phyloP scores from a whole-genome alignment of 2,888 invertebrate species.

The Philopedon plagiatum region DNA sequence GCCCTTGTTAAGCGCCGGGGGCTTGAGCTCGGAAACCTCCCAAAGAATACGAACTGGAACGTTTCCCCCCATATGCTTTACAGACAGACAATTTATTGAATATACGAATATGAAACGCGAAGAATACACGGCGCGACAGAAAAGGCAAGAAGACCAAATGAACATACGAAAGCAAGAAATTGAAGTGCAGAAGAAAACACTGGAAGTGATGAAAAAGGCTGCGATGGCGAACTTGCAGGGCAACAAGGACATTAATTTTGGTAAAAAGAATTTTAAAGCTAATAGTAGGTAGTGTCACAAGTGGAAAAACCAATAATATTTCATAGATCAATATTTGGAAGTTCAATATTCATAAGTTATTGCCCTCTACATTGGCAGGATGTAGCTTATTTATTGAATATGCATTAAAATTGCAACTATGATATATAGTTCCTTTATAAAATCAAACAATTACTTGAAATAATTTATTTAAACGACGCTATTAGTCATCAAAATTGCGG shows the following conservation, averaged over 20 bases:
- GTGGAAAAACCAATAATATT: slow-evolving; percentile 7
- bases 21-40: background rate
- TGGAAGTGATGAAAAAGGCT: slow-evolving; percentile 51
- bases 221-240: slow-evolving; percentile 48
- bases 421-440: too few relatives aligned
- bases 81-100: slow-evolving; percentile 49
- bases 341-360: too few relatives aligned
- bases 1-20: slow-evolving; percentile 30
- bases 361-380: too few relatives aligned
- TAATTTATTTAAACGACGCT: too few relatives aligned
- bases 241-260: slow-evolving; percentile 45
- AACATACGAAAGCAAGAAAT: slow-evolving; percentile 39
- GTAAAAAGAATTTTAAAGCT: slow-evolving; percentile 41
- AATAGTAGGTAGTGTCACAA: slow-evolving; percentile 23
- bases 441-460: too few relatives aligned
- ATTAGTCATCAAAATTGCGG: too few relatives aligned
- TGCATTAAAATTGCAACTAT: too few relatives aligned
- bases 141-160: slow-evolving; percentile 49
- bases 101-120: slow-evolving; percentile 51
- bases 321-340: too few relatives aligned
- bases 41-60: slow-evolving; percentile 43
- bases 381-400: too few relatives aligned
- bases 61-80: slow-evolving; percentile 51
- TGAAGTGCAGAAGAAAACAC: slow-evolving; percentile 48
- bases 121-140: slow-evolving; percentile 46